Evolutionary conservation across 2,888 invertebrate genomes (phyloP), one percentile per base, ranked within the genome.

Genomic region (Abscondita cerata): DNA sequence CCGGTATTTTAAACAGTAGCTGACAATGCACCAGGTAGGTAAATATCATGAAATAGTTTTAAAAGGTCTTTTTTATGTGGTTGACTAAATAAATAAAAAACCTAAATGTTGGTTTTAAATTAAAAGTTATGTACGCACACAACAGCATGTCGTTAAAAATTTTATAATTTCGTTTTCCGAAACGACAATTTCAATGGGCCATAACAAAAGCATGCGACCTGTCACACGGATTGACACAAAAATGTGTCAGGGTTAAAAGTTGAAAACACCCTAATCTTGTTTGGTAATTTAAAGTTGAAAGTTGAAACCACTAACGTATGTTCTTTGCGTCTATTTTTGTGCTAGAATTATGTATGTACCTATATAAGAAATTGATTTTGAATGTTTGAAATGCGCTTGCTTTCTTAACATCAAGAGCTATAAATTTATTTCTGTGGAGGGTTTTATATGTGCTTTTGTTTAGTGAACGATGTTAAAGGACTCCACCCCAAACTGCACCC

Each of bases 141-240:
- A n/a, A n/a, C n/a, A n/a, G n/a, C n/a, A n/a, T n/a, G n/a, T n/a
- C n/a, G n/a, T n/a, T n/a, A n/a, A n/a, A n/a, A n/a, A n/a, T n/a
- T n/a, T n/a, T n/a, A n/a, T n/a, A n/a, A n/a, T n/a, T 46, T 19
- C 20, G 12, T 8, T 16, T n/a, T 2, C 12, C 3, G 2, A 36
- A 36, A 9, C 36, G 2, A 19, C 18, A 16, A 16, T n/a, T 46
- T 46, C 16, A 3, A 13, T 55, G 59, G 59, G 48, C 62, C 63
- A 67, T 66, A 66, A 59, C 59, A 34, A 61, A 69, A 64, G 67
- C 66, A 68, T 61, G 67, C 66, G 52, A 60, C 51, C 62, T 59
- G 56, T 68, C 60, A 59, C 63, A 50, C 47, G 56, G 69, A 70
- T 70, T 70, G 69, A 70, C 69, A 62, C 66, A 70, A 67, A n/a